Conservation (phyloP, 2,113 vertebrate genomes). For the Sarotherodon lohbergeri region DNA sequence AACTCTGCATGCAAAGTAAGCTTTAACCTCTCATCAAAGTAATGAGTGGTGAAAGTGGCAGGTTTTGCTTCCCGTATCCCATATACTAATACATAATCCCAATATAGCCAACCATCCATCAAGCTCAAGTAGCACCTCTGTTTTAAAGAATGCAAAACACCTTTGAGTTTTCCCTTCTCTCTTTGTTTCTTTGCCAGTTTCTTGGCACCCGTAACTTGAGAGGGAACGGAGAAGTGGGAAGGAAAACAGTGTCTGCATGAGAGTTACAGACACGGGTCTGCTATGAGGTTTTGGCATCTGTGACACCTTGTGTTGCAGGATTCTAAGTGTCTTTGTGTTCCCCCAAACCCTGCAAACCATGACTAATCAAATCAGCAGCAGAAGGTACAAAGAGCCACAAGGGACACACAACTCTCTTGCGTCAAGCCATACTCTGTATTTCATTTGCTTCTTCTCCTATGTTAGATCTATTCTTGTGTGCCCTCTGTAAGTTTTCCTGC, state of each 20-base stretch:
- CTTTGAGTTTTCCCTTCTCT: neutral
- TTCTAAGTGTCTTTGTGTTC: conserved; percentile 29
- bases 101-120: conserved; percentile 8
- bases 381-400: conserved; percentile 22
- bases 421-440: neutral
- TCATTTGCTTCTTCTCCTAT: neutral
- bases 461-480: conserved; percentile 11
- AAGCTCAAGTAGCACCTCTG: neutral
- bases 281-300: conserved; percentile 26
- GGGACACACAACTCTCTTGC: conserved; percentile 9
- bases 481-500: neutral
- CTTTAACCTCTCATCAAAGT: neutral
- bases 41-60: neutral
- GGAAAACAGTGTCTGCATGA: conserved; percentile 2
- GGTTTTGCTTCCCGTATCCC: neutral
- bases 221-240: neutral
- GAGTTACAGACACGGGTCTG: neutral
- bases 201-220: conserved; percentile 13
- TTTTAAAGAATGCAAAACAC: neutral
- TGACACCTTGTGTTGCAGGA: conserved; percentile 23
- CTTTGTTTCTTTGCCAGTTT: conserved; percentile 13
- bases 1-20: neutral
- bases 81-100: neutral
- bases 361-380: conserved; percentile 51
- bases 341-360: conserved; percentile 5